A percentile compares a stretch with the other conserved stretches of the same genome.
These are phyloP conservation scores for Cheilosia variabilis DNA, from an alignment of 2,888 invertebrate genomes.

Conservation along the genomic window DNA sequence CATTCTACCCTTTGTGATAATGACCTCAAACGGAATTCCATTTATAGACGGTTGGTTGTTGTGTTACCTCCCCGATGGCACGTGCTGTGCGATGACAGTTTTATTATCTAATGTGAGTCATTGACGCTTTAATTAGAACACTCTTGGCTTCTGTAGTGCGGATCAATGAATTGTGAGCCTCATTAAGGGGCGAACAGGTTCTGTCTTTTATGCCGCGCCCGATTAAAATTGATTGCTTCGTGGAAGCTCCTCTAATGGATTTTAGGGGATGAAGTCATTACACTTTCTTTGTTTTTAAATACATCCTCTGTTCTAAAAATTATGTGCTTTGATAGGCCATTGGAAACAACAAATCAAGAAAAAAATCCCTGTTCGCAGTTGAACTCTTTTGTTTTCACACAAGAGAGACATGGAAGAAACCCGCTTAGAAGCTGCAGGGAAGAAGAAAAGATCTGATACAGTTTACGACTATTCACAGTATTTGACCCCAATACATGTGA, in stretches of 20 bases:
- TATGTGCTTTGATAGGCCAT: too few relatives aligned
- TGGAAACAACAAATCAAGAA: not conserved
- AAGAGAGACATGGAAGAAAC: not conserved
- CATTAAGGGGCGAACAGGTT: slow-evolving; percentile 20
- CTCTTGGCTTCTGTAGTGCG: not conserved
- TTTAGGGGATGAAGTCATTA: slow-evolving; percentile 1
- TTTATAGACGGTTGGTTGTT: slow-evolving; percentile 22
- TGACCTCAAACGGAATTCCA: slow-evolving; percentile 72
- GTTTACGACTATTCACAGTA: slow-evolving; percentile 45
- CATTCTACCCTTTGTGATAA: slow-evolving; percentile 72
- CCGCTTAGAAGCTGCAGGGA: not conserved
- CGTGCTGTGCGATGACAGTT: slow-evolving; percentile 44
- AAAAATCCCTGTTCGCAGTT: slow-evolving; percentile 38
- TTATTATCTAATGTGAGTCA: slow-evolving; percentile 50
- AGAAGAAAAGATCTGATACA: slow-evolving; percentile 20
- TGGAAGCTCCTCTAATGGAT: not conserved
- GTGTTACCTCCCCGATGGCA: slow-evolving; percentile 36
- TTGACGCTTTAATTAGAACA: slow-evolving; percentile 33
- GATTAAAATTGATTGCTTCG: not conserved
- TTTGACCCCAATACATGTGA: slow-evolving; percentile 56
- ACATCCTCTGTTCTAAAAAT: not conserved
- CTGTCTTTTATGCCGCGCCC: not conserved
- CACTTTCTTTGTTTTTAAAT: slow-evolving; percentile 4
- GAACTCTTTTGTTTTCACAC: slow-evolving; percentile 61
- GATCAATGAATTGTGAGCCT: slow-evolving; percentile 40